Conservation (phyloP, 2,797 vertebrate species). For the Euphonia xanthogaster region DNA sequence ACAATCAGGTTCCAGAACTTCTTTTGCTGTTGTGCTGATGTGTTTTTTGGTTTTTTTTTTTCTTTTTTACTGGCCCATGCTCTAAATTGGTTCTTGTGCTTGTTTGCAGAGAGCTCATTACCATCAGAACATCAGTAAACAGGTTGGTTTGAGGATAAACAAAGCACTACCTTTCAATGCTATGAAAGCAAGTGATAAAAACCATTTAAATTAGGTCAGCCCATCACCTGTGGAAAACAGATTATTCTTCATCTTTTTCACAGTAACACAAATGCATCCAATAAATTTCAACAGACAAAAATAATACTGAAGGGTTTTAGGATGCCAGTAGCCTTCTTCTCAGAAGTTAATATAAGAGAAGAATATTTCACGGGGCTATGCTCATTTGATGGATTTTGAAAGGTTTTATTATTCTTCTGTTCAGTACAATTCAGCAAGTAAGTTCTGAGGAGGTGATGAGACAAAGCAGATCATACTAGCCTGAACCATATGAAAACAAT, state of each 20-base stretch:
- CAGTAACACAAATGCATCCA: neutral
- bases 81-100: neutral
- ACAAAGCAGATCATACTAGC: neutral
- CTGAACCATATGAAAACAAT: neutral
- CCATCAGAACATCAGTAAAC: neutral
- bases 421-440: neutral
- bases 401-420: neutral
- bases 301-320: neutral
- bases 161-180: neutral
- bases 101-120: neutral
- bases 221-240: neutral
- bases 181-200: neutral
- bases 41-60: neutral
- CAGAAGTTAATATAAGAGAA: neutral
- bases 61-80: neutral
- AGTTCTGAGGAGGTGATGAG: neutral
- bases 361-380: neutral
- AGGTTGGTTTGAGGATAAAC: neutral
- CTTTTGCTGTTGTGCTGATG: neutral
- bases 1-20: neutral
- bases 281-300: neutral
- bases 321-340: neutral
- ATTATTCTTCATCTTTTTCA: neutral
- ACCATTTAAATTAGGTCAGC: neutral
- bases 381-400: neutral